Conservation (phyloP, 2,888 invertebrate genomes). For the Microplitis manilae region DNA sequence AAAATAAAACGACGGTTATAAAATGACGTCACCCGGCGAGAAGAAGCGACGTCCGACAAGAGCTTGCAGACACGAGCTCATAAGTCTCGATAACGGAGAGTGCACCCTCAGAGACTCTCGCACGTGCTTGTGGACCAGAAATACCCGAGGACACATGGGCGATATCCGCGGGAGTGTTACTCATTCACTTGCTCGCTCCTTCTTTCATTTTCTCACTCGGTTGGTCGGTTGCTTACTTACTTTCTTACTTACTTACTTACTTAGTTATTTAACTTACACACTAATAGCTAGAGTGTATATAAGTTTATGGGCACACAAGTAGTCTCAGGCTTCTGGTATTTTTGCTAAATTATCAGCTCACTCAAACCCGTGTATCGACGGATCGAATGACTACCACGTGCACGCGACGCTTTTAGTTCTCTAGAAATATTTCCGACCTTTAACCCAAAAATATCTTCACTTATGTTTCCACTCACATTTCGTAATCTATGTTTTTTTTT, state of each 20-base stretch:
- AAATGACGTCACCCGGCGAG: slow-evolving; percentile 55
- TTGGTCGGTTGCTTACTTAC: neutral
- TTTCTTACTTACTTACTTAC: neutral
- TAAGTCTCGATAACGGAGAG: slow-evolving; percentile 52
- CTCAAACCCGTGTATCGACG: slow-evolving; percentile 23
- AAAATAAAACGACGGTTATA: neutral
- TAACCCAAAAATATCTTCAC: slow-evolving; percentile 31
- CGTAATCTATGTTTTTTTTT: neutral
- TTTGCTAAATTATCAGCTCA: slow-evolving; percentile 45
- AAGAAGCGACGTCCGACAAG: slow-evolving; percentile 59
- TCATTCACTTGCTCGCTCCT: slow-evolving; percentile 5
- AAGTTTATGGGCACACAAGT: slow-evolving; percentile 2
- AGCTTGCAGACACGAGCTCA: slow-evolving; percentile 56
- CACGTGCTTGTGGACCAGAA: slow-evolving; percentile 55
- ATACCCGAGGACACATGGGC: slow-evolving; percentile 53
- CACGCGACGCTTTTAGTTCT: slow-evolving; percentile 35
- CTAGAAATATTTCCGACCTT: slow-evolving; percentile 38
- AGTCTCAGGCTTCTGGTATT: slow-evolving; percentile 29
- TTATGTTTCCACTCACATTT: neutral
- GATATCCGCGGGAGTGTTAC: slow-evolving; percentile 18
- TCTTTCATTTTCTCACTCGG: neutral
- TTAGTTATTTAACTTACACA: neutral
- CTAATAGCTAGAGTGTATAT: slow-evolving; percentile 18
- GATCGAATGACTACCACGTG: slow-evolving; percentile 42
- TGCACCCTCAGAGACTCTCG: slow-evolving; percentile 47